A percentile compares a stretch with the other conserved stretches of the same genome.
Evolutionary conservation across 2,888 invertebrate species (phyloP).

Genomic region (Chironomus tentans): DNA sequence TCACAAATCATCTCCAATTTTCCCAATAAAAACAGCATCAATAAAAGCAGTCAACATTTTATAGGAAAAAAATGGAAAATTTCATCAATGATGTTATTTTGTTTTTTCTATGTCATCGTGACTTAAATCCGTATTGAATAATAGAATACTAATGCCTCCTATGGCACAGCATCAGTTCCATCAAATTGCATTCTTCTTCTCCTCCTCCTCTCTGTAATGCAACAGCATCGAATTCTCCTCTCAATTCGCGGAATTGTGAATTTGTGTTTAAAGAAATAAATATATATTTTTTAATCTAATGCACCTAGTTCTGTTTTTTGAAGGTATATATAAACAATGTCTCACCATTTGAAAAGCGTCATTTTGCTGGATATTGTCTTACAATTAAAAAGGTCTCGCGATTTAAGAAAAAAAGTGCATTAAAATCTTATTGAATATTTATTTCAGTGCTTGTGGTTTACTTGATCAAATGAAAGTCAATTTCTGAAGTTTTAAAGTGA

Average conservation of each 20-base stretch:
- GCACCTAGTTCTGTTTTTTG: background rate
- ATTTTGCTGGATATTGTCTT: slow-evolving; percentile 9
- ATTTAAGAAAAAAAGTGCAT: background rate
- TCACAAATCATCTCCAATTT: background rate
- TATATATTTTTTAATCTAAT: background rate
- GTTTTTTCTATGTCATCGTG: background rate
- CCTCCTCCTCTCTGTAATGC: background rate
- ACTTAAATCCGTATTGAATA: background rate
- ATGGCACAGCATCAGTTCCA: background rate
- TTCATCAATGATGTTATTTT: background rate
- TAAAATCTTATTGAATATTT: background rate
- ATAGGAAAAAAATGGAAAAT: background rate
- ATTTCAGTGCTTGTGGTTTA: background rate
- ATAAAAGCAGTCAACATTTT: background rate
- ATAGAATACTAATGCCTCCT: background rate
- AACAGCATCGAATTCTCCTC: background rate
- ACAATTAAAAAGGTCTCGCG: background rate
- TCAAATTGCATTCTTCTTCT: background rate
- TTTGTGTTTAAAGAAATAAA: background rate
- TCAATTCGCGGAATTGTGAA: background rate
- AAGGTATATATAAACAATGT: slow-evolving; percentile 18
- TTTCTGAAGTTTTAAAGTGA: background rate
- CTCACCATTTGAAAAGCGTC: slow-evolving; percentile 12
- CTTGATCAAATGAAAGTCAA: background rate
- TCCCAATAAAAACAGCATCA: background rate